Evolutionary conservation across 2,888 invertebrate species (phyloP).

Genomic region (Cheiracanthium punctorium): DNA sequence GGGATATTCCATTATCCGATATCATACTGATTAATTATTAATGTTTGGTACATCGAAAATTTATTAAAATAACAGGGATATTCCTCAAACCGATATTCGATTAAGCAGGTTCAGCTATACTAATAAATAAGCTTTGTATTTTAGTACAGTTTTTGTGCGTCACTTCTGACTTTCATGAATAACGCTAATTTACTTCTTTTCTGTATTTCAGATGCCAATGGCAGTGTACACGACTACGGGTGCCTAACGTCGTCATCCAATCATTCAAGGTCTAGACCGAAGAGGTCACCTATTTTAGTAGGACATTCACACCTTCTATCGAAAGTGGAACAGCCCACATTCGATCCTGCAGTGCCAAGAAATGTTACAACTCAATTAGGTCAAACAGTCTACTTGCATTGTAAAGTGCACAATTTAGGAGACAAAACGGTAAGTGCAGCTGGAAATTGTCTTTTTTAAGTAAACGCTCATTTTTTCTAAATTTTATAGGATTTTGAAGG

Average conservation of each 20-base stretch:
- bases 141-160: too few relatives aligned
- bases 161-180: too few relatives aligned
- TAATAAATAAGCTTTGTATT: too few relatives aligned
- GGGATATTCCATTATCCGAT: too few relatives aligned
- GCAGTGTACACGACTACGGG: constrained; percentile 29
- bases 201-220: constrained; percentile 17
- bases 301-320: constrained; percentile 63
- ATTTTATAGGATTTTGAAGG: too few relatives aligned
- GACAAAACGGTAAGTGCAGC: constrained; percentile 73
- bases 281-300: constrained; percentile 50
- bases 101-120: too few relatives aligned
- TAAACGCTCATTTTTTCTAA: not conserved
- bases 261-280: constrained; percentile 34
- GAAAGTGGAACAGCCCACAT: constrained; percentile 68
- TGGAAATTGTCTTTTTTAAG: not conserved
- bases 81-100: too few relatives aligned
- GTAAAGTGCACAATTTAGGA: constrained; percentile 72
- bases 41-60: too few relatives aligned
- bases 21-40: too few relatives aligned
- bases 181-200: not conserved
- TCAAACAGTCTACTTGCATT: constrained; percentile 72
- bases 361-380: constrained; percentile 72
- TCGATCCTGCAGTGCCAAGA: constrained; percentile 63
- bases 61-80: too few relatives aligned
- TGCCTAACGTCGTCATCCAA: constrained; percentile 33